A percentile compares a stretch with the other conserved stretches of the same genome.
Evolutionary conservation across 2,113 vertebrate species (phyloP).

Genomic region (Esox niger): DNA sequence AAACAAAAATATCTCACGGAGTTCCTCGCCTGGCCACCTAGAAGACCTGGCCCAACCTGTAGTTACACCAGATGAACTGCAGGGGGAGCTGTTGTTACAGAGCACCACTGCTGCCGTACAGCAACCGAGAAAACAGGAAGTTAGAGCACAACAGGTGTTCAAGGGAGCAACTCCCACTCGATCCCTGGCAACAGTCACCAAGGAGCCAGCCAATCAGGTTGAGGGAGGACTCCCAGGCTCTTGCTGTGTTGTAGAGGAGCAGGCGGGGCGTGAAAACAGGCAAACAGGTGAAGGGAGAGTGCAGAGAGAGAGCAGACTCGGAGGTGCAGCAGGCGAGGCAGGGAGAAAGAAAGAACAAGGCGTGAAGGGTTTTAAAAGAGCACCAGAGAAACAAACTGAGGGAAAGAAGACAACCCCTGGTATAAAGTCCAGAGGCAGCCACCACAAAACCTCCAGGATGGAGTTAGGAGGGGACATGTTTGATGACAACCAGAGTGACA

Average conservation of each 20-base stretch:
- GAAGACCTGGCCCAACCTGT: conserved; percentile 17
- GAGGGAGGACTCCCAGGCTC: conserved; percentile 39
- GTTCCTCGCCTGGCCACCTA: conserved; percentile 7
- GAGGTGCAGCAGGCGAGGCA: conserved; percentile 22
- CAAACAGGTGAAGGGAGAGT: conserved; percentile 55
- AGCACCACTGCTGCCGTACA: conserved; percentile 36
- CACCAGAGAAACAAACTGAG: not conserved
- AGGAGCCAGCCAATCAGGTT: conserved; percentile 58
- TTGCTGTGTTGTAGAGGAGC: conserved; percentile 46
- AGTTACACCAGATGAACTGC: not conserved
- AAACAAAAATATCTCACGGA: not conserved
- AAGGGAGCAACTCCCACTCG: conserved; percentile 35
- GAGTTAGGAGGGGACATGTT: conserved; percentile 44
- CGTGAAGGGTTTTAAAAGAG: conserved; percentile 16
- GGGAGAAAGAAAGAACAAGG: conserved; percentile 19
- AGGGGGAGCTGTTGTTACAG: conserved; percentile 10
- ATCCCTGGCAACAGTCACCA: conserved; percentile 68
- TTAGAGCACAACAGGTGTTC: conserved; percentile 68
- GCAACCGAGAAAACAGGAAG: conserved; percentile 62
- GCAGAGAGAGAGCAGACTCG: conserved; percentile 39
- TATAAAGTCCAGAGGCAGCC: conserved; percentile 4
- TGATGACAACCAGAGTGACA: conserved; percentile 66
- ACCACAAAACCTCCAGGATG: conserved; percentile 51
- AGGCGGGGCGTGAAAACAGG: conserved; percentile 39
- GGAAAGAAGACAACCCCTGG: not conserved